A percentile compares a stretch with the other conserved stretches of the same genome.
Conservation (phyloP, 2,797 vertebrate genomes). For the Lithobates sylvaticus region DNA sequence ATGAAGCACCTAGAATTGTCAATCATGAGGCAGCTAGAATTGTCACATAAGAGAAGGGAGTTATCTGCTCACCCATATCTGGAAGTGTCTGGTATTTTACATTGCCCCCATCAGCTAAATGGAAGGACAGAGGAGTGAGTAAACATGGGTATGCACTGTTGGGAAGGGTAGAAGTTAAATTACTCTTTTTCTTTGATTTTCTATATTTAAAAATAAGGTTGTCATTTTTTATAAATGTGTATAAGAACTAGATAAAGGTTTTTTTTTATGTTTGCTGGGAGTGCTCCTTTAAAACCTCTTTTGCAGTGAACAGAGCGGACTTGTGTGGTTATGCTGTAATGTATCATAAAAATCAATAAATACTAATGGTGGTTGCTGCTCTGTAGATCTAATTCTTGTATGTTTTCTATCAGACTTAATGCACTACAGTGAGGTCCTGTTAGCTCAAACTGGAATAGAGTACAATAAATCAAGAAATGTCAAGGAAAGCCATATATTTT, state of each 20-base stretch:
- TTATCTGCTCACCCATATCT: no score
- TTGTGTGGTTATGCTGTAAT: slow-evolving; percentile 7
- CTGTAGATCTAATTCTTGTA: slow-evolving; percentile 43
- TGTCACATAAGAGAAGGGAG: no score
- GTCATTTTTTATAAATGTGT: no score
- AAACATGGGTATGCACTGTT: no score
- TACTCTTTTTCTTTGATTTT: no score
- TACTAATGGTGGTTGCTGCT: slow-evolving; percentile 32
- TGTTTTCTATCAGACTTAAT: slow-evolving; percentile 37
- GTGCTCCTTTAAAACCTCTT: not conserved
- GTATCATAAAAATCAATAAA: slow-evolving; percentile 37
- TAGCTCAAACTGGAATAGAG: slow-evolving; percentile 42
- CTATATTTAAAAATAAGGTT: no score
- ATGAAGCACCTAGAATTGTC: no score
- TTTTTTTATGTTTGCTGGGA: not conserved
- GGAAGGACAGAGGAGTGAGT: no score
- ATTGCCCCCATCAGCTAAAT: no score
- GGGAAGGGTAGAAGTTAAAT: no score
- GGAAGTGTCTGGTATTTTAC: no score
- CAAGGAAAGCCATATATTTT: slow-evolving; percentile 34
- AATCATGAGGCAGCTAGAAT: no score
- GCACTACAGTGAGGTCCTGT: slow-evolving; percentile 33
- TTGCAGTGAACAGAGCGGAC: not conserved
- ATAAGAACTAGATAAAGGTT: not conserved
- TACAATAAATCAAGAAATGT: slow-evolving; percentile 54